Evolutionary conservation across 2,888 invertebrate genomes (phyloP).

Genomic region (Chrysotoxum bicinctum): DNA sequence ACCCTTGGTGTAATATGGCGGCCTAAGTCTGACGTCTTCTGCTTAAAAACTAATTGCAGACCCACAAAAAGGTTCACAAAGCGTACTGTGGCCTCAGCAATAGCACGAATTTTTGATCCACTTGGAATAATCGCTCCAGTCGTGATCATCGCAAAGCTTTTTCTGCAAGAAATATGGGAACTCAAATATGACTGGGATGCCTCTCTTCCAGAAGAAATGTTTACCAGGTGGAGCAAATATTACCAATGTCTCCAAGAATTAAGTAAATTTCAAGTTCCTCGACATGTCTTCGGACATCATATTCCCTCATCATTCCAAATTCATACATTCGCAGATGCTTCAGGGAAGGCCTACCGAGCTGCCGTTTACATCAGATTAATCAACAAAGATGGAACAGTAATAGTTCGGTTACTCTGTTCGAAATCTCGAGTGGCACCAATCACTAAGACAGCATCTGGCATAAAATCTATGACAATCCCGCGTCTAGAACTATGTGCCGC

Average conservation of each 20-base stretch:
- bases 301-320: not conserved
- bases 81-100: too few relatives aligned
- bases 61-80: too few relatives aligned
- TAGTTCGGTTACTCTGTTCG: not conserved
- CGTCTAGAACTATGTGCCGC: constrained; percentile 36
- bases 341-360: not conserved
- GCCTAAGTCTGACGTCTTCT: too few relatives aligned
- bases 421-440: not conserved
- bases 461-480: not conserved
- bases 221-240: not conserved
- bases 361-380: not conserved
- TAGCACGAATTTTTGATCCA: too few relatives aligned
- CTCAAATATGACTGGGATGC: too few relatives aligned
- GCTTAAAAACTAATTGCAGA: too few relatives aligned
- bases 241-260: not conserved
- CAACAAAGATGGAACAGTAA: not conserved
- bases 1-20: too few relatives aligned
- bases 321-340: not conserved
- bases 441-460: not conserved
- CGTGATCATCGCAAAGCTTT: too few relatives aligned
- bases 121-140: too few relatives aligned
- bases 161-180: too few relatives aligned
- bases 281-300: not conserved
- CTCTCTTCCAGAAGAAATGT: not conserved
- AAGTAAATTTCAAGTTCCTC: too few relatives aligned